Evolutionary conservation across 1,140 invertebrate genomes (phyloP).

Genomic region (Drosophila auraria): DNA sequence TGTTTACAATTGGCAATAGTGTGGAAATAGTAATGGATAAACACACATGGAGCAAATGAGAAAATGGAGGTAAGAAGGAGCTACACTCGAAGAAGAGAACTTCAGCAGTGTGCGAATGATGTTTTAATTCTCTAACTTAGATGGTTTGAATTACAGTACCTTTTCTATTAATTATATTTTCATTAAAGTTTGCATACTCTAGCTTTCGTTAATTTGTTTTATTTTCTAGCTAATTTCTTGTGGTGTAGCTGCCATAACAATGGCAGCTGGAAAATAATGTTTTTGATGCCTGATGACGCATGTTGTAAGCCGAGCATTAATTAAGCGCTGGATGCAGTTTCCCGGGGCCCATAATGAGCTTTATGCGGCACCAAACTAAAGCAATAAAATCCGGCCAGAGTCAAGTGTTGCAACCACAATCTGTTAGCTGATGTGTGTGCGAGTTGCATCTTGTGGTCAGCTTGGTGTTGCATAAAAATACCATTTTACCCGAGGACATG

Average conservation of each 20-base stretch:
- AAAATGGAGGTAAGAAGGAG: constrained; percentile 14
- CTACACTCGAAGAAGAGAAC: background rate
- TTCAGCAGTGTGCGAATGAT: no score
- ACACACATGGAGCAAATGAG: constrained; percentile 8
- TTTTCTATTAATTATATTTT: no score
- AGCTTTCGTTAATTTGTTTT: no score
- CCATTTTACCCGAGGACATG: constrained; percentile 69
- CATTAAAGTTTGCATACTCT: no score
- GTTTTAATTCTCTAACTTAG: background rate
- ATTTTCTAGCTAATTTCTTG: background rate
- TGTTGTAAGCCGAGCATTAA: constrained; percentile 55
- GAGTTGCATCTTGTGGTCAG: constrained; percentile 69
- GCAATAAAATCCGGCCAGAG: constrained; percentile 71
- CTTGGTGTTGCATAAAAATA: constrained; percentile 79
- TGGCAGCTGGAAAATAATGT: constrained; percentile 35
- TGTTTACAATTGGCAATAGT: constrained; percentile 48
- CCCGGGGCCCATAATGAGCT: constrained; percentile 72
- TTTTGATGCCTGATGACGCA: constrained; percentile 43
- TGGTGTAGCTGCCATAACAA: constrained; percentile 26
- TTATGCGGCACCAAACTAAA: constrained; percentile 65
- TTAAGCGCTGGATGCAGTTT: constrained; percentile 70
- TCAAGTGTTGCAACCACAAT: constrained; percentile 58
- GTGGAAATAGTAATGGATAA: constrained; percentile 33
- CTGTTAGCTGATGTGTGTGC: constrained; percentile 24
- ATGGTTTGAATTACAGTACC: background rate